phyloP scores from a whole-genome alignment of 2,888 invertebrate species.

The Octodonta nipae region DNA sequence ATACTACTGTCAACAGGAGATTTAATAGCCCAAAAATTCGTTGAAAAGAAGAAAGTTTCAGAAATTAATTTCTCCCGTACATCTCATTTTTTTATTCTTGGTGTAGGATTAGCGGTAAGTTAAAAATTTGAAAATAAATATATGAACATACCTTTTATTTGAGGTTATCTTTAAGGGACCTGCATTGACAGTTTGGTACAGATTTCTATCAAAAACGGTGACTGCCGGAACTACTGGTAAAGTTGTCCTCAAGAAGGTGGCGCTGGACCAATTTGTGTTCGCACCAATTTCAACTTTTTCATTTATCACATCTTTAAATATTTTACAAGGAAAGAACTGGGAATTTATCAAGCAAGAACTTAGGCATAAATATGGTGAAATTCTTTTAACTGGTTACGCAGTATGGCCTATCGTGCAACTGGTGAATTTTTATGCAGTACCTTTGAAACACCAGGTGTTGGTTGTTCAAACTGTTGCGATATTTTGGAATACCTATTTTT shows the following conservation, averaged over 20 bases:
- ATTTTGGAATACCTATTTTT: constrained; percentile 75
- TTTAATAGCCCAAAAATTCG: background rate
- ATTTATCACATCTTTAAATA: constrained; percentile 45
- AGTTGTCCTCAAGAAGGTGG: constrained; percentile 51
- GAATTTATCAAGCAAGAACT: constrained; percentile 43
- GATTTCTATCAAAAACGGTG: constrained; percentile 41
- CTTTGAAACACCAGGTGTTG: constrained; percentile 69
- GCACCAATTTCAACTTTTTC: constrained; percentile 52
- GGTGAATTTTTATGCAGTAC: constrained; percentile 71
- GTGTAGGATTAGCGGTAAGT: background rate
- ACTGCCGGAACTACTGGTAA: constrained; percentile 6
- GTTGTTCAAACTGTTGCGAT: constrained; percentile 66
- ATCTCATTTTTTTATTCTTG: background rate
- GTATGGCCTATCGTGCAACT: constrained; percentile 79
- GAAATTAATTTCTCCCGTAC: background rate
- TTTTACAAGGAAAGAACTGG: constrained; percentile 45
- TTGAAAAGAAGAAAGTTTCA: background rate
- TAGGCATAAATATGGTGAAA: constrained; percentile 46
- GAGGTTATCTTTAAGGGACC: constrained; percentile 44
- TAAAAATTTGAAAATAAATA: background rate
- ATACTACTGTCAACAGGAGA: background rate
- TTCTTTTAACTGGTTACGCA: constrained; percentile 54
- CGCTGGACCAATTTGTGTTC: constrained; percentile 58
- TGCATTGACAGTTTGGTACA: constrained; percentile 51
- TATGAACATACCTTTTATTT: constrained; percentile 4